Evolutionary conservation across 2,888 invertebrate species (phyloP).

Genomic region (Silvanus unidentatus): DNA sequence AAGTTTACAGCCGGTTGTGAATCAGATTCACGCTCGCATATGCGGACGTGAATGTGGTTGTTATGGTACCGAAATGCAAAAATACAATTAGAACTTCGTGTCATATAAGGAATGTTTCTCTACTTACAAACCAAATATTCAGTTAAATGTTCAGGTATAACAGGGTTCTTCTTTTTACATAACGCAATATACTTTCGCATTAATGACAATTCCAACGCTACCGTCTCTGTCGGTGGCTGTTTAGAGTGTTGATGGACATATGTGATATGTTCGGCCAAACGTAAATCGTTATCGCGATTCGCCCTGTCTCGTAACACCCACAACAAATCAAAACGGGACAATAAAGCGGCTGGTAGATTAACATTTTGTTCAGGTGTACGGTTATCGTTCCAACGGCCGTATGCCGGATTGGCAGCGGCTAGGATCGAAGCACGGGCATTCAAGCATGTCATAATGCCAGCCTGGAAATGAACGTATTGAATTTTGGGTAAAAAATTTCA

Average conservation of each 20-base stretch:
- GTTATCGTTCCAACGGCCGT: constrained; percentile 95
- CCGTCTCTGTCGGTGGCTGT: constrained; percentile 73
- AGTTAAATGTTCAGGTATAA: constrained; percentile 78
- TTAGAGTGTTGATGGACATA: constrained; percentile 90
- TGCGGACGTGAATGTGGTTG: no score
- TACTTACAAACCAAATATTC: constrained; percentile 78
- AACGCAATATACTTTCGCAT: constrained; percentile 90
- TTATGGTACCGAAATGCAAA: no score
- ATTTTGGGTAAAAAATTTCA: background rate
- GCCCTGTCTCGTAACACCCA: constrained; percentile 89
- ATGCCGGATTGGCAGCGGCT: constrained; percentile 98
- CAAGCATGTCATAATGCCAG: constrained; percentile 96
- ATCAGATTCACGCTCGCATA: no score
- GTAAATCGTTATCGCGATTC: constrained; percentile 63
- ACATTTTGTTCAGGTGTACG: constrained; percentile 95
- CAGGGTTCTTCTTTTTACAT: constrained; percentile 83
- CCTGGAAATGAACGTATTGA: no score
- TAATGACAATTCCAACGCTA: constrained; percentile 83
- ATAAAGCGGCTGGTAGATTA: constrained; percentile 91
- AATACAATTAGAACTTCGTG: no score
- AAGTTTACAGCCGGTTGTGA: no score
- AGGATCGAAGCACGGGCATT: constrained; percentile 97
- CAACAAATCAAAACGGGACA: constrained; percentile 92
- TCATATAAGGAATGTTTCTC: no score
- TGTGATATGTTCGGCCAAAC: constrained; percentile 91